Conservation (phyloP, 2,113 vertebrate species). For the Equus przewalskii region DNA sequence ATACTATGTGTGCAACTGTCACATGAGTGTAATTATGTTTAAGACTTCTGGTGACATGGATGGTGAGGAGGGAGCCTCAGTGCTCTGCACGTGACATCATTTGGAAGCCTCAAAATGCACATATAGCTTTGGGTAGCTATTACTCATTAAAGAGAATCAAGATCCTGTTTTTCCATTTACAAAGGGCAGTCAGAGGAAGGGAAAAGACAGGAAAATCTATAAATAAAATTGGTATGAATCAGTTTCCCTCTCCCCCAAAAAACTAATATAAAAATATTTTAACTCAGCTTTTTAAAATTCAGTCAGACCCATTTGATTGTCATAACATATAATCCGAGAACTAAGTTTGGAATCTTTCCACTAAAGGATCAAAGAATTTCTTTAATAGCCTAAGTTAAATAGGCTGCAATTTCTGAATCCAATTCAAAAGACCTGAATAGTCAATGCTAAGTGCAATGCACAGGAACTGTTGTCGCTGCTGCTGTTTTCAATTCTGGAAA, state of each 20-base stretch:
- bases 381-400: slow-evolving; percentile 1
- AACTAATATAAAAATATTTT: not conserved
- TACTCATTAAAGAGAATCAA: slow-evolving; percentile 51
- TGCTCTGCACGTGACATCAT: slow-evolving; percentile 37
- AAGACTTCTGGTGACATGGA: slow-evolving; percentile 61
- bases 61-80: slow-evolving; percentile 39
- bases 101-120: not conserved
- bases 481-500: not conserved
- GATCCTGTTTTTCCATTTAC: slow-evolving; percentile 72
- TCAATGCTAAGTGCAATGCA: too few species aligned
- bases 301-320: slow-evolving; percentile 20
- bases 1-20: slow-evolving; percentile 47
- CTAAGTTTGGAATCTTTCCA: slow-evolving; percentile 30
- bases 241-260: not conserved
- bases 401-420: slow-evolving; percentile 22
- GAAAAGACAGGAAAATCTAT: slow-evolving; percentile 66
- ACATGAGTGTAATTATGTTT: slow-evolving; percentile 61
- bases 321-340: not conserved
- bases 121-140: slow-evolving; percentile 40
- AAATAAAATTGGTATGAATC: slow-evolving; percentile 63
- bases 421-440: not conserved
- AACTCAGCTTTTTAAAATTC: slow-evolving; percentile 13
- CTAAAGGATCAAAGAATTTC: not conserved
- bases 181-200: slow-evolving; percentile 59
- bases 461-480: not conserved